Evolutionary conservation across 2,888 invertebrate species (phyloP).

Genomic region (Cephus runcator): DNA sequence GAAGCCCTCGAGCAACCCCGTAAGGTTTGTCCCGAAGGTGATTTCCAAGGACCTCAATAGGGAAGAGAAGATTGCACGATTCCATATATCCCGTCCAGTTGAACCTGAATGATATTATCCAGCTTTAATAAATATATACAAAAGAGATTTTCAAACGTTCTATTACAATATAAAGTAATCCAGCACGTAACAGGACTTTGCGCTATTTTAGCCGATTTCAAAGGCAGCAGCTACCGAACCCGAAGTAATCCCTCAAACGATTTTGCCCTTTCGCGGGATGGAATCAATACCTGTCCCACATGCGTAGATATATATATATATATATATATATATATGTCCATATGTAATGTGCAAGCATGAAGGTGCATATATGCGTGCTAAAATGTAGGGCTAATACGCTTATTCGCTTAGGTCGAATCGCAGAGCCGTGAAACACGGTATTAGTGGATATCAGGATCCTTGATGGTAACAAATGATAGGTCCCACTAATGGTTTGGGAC

Average conservation of each 20-base stretch:
- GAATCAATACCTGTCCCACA: neutral
- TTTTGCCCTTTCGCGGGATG: neutral
- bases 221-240: neutral
- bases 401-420: constrained; percentile 44
- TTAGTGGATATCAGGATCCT: constrained; percentile 50
- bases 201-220: neutral
- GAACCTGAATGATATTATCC: neutral
- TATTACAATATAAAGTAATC: neutral
- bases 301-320: neutral
- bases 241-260: neutral
- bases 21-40: neutral
- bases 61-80: neutral
- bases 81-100: neutral
- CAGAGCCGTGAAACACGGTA: constrained; percentile 58
- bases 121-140: neutral
- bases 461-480: constrained; percentile 61
- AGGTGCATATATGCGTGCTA: constrained; percentile 5
- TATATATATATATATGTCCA: neutral
- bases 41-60: neutral
- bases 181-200: neutral
- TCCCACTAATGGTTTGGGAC: constrained; percentile 35
- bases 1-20: neutral
- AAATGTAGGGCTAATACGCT: constrained; percentile 56
- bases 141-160: neutral
- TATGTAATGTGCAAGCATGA: neutral